Conservation (phyloP, 2,797 vertebrate species). For the Cuculus canorus region DNA sequence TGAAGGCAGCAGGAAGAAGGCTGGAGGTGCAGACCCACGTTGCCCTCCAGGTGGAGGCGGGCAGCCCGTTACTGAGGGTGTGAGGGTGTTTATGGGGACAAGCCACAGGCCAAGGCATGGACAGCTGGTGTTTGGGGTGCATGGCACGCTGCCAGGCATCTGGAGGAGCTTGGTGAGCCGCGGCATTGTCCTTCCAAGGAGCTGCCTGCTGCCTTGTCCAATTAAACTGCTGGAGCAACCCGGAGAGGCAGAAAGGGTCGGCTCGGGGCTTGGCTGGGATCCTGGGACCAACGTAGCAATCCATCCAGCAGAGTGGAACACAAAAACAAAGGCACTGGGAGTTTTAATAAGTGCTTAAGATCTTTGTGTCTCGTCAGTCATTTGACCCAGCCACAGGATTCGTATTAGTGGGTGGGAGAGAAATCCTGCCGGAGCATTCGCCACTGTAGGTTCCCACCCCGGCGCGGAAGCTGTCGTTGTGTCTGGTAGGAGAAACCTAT, state of each 20-base stretch:
- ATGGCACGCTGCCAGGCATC: neutral
- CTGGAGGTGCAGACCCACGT: neutral
- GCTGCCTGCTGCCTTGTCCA: conserved; percentile 9
- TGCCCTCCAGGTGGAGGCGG: neutral
- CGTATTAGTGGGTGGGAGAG: conserved; percentile 18
- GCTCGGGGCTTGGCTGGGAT: conserved; percentile 47
- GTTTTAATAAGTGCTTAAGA: conserved; percentile 45
- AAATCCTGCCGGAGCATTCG: conserved; percentile 37
- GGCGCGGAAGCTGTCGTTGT: neutral
- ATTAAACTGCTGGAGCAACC: neutral
- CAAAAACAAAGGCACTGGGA: conserved; percentile 15
- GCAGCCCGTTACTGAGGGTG: neutral
- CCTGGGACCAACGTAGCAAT: neutral
- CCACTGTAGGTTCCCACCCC: neutral
- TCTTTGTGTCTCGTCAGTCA: conserved; percentile 34
- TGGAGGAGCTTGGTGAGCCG: conserved; percentile 17
- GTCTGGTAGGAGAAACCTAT: conserved; percentile 31
- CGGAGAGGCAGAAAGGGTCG: neutral
- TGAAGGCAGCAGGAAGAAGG: neutral
- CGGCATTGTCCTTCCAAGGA: neutral
- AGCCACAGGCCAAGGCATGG: neutral
- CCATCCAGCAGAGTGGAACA: neutral
- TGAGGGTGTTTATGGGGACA: conserved; percentile 20
- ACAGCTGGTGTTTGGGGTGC: neutral
- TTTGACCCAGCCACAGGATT: conserved; percentile 52